phyloP scores from a whole-genome alignment of 2,113 vertebrate genomes.

The Xenopus laevis region DNA sequence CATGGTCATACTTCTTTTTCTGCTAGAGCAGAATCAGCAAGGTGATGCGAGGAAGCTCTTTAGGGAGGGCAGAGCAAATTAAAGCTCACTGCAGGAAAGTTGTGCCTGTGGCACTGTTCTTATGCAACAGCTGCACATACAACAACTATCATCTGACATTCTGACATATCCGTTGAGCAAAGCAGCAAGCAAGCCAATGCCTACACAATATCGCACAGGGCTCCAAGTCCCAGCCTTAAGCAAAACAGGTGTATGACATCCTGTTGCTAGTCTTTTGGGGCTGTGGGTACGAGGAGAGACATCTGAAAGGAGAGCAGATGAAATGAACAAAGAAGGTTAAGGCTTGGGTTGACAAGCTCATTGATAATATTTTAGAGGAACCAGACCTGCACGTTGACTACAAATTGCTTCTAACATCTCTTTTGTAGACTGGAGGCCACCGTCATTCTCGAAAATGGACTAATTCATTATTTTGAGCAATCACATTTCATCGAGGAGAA shows the following conservation, averaged over 20 bases:
- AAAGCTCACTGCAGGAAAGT: conserved; percentile 76
- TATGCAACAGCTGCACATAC: conserved; percentile 86
- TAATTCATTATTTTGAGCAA: conserved; percentile 66
- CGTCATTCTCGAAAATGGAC: conserved; percentile 66
- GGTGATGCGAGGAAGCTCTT: conserved; percentile 68
- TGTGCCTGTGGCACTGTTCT: conserved; percentile 83
- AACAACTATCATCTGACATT: conserved; percentile 91
- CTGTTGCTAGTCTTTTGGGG: conserved; percentile 81
- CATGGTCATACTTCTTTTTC: conserved; percentile 59
- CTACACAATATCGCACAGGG: conserved; percentile 71
- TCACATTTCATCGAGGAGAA: conserved; percentile 48
- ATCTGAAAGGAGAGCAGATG: conserved; percentile 72
- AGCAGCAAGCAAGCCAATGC: conserved; percentile 68
- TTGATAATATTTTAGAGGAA: conserved; percentile 87
- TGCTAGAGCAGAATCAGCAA: conserved; percentile 65
- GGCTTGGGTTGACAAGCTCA: conserved; percentile 86
- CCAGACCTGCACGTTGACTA: conserved; percentile 77
- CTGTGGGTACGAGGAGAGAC: conserved; percentile 65
- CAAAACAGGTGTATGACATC: conserved; percentile 91
- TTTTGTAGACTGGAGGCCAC: conserved; percentile 70
- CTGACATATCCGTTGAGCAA: conserved; percentile 78
- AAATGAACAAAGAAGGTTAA: conserved; percentile 87
- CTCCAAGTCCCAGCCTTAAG: conserved; percentile 82
- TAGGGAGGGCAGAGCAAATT: conserved; percentile 73
- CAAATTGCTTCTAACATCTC: conserved; percentile 88